A percentile compares a stretch with the other conserved stretches of the same genome.
Conservation (phyloP, 2,113 vertebrate species). For the Myrmecophaga tridactyla region DNA sequence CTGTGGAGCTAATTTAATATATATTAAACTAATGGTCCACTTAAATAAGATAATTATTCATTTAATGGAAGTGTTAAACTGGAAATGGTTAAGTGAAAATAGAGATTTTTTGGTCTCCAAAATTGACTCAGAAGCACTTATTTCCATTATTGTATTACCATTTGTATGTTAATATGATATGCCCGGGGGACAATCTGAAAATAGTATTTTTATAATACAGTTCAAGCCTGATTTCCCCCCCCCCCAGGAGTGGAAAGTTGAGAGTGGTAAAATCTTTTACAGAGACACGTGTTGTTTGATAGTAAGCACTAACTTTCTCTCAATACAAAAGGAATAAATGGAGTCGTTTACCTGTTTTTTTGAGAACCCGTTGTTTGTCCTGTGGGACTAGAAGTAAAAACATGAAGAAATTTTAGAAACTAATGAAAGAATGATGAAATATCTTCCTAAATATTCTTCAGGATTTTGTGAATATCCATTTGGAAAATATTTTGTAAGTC, state of each 20-base stretch:
- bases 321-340: slow-evolving; percentile 13
- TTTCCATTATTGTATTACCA: background rate
- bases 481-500: slow-evolving; percentile 32
- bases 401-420: slow-evolving; percentile 15
- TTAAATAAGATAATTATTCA: slow-evolving; percentile 1
- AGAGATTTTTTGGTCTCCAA: background rate
- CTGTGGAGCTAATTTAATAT: slow-evolving; percentile 42
- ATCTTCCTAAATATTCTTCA: background rate
- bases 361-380: slow-evolving; percentile 16
- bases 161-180: background rate
- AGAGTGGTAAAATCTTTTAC: slow-evolving; percentile 7
- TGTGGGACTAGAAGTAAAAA: background rate
- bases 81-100: slow-evolving; percentile 16
- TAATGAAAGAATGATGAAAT: background rate
- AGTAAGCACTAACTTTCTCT: slow-evolving; percentile 9
- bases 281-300: background rate
- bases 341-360: slow-evolving; percentile 1
- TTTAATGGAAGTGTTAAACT: slow-evolving; percentile 37
- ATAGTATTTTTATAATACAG: background rate
- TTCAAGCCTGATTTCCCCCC: background rate
- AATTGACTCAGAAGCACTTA: background rate
- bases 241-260: background rate
- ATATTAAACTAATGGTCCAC: background rate
- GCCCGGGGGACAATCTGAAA: background rate
- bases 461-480: background rate